Conservation (phyloP, 2,888 invertebrate genomes). For the Sinohyriopsis cumingii region DNA sequence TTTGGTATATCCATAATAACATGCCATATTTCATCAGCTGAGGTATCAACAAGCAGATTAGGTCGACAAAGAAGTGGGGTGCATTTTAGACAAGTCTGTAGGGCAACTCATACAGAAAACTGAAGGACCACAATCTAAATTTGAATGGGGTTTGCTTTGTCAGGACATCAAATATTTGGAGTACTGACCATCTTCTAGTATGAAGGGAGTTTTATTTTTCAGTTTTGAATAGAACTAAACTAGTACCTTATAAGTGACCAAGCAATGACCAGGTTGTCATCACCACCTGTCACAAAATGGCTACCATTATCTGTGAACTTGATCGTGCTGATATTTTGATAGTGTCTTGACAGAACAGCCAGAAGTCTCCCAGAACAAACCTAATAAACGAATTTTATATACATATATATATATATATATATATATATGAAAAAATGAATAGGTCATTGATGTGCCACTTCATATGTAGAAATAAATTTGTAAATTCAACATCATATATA, state of each 20-base stretch:
- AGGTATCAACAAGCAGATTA: too few relatives aligned
- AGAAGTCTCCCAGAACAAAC: constrained; percentile 81
- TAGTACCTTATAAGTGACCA: constrained; percentile 76
- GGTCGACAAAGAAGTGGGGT: too few relatives aligned
- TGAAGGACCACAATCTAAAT: too few relatives aligned
- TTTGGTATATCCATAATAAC: too few relatives aligned
- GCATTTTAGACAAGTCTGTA: too few relatives aligned
- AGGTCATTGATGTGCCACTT: not conserved
- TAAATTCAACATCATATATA: not conserved
- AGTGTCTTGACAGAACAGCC: constrained; percentile 82
- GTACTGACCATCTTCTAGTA: not conserved
- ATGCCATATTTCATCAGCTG: too few relatives aligned
- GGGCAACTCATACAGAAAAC: too few relatives aligned
- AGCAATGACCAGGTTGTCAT: constrained; percentile 87
- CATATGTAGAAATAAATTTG: not conserved
- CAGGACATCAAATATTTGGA: too few relatives aligned
- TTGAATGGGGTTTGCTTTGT: too few relatives aligned
- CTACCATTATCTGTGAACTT: constrained; percentile 84
- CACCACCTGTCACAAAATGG: constrained; percentile 85
- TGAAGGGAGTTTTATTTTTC: not conserved
- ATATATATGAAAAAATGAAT: not conserved
- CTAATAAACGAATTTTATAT: constrained; percentile 41
- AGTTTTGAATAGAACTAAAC: not conserved
- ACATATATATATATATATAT: not conserved
- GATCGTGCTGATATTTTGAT: constrained; percentile 84